Conservation (phyloP, 2,888 invertebrate species). For the Omphaloscelis lunosa region DNA sequence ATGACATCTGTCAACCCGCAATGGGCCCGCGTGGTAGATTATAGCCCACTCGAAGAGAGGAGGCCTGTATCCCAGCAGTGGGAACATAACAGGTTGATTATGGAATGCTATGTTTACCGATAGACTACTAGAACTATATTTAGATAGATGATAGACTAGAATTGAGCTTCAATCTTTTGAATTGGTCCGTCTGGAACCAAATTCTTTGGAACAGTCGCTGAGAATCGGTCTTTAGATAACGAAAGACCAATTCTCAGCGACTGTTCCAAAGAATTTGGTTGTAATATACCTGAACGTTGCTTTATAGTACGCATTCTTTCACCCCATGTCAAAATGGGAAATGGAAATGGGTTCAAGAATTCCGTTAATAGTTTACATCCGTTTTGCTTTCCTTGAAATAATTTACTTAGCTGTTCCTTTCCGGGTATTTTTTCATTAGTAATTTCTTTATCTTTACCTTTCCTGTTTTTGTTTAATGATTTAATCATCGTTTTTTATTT, state of each 20-base stretch:
- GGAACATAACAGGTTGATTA: too few species aligned
- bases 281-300: not conserved
- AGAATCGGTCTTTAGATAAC: too few species aligned
- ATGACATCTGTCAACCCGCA: too few species aligned
- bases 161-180: too few species aligned
- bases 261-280: not conserved
- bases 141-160: too few species aligned
- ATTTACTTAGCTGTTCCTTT: conserved; percentile 12
- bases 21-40: too few species aligned
- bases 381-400: conserved; percentile 27
- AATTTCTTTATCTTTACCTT: not conserved
- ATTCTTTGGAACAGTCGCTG: too few species aligned
- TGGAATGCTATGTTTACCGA: not conserved
- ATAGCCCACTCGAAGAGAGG: too few species aligned
- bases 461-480: not conserved
- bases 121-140: too few species aligned
- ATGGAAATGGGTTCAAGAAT: conserved; percentile 24
- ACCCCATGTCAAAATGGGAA: not conserved
- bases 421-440: conserved; percentile 20
- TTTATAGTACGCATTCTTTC: not conserved
- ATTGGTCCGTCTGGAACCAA: too few species aligned
- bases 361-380: conserved; percentile 48
- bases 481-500: not conserved
- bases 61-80: too few species aligned
- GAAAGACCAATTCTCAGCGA: not conserved